A percentile compares a stretch with the other conserved stretches of the same genome.
phyloP scores from a whole-genome alignment of 2,113 vertebrate genomes.

The Pontoporia blainvillei region DNA sequence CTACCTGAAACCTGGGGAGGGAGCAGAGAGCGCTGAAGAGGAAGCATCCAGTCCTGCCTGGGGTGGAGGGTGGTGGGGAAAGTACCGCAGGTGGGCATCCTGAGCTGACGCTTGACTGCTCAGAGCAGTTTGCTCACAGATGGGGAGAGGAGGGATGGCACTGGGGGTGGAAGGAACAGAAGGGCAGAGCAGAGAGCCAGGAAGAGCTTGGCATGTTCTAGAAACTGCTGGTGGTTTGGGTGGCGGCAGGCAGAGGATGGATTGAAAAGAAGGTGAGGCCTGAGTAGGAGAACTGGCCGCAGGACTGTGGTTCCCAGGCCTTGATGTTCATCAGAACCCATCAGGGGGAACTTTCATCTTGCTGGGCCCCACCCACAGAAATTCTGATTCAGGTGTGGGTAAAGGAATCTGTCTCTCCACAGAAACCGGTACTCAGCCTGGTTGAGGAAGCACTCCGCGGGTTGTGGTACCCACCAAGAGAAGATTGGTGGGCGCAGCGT shows the following conservation, averaged over 20 bases:
- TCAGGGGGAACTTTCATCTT: not conserved
- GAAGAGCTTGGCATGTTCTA: not conserved
- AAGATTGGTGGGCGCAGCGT: not conserved
- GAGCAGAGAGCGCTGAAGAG: not conserved
- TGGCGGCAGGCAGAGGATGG: not conserved
- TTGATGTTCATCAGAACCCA: not conserved
- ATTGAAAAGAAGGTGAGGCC: not conserved
- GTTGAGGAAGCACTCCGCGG: not conserved
- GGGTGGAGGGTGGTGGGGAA: not conserved
- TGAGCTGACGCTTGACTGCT: not conserved
- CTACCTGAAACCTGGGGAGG: not conserved
- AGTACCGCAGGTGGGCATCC: not conserved
- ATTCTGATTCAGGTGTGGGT: not conserved
- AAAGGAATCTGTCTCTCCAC: not conserved
- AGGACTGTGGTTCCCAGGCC: not conserved
- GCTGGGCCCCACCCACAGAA: not conserved
- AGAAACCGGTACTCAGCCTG: not conserved
- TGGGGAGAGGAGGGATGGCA: not conserved
- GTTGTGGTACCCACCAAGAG: not conserved
- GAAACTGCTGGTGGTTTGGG: not conserved
- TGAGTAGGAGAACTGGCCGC: not conserved
- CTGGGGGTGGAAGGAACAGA: not conserved
- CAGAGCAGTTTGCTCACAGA: not conserved
- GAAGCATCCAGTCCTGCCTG: not conserved
- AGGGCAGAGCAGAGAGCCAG: not conserved